Conservation (phyloP, 2,797 vertebrate genomes). For the Lemur catta region DNA sequence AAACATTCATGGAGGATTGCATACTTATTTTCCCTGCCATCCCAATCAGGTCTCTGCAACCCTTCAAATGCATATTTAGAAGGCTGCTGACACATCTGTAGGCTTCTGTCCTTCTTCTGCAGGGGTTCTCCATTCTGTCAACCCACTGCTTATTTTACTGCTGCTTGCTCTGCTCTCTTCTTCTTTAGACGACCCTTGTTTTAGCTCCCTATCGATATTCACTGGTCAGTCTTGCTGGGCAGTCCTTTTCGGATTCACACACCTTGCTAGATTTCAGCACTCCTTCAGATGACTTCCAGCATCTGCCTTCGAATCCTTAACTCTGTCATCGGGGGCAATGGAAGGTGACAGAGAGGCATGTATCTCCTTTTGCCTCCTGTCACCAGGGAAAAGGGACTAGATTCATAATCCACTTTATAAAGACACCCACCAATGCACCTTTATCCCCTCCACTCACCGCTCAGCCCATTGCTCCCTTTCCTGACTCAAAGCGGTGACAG, state of each 20-base stretch:
- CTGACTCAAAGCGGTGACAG: no score
- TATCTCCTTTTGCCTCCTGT: not conserved
- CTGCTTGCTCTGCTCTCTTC: not conserved
- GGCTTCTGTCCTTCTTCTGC: not conserved
- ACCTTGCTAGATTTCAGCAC: not conserved
- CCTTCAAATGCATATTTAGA: not conserved
- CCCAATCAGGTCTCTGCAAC: not conserved
- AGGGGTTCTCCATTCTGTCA: not conserved
- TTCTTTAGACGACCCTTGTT: not conserved
- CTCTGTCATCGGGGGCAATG: not conserved
- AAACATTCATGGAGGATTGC: not conserved
- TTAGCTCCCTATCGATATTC: not conserved
- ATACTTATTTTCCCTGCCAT: not conserved
- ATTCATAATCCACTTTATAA: not conserved
- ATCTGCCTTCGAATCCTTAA: not conserved
- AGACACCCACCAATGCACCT: no score
- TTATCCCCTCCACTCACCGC: no score
- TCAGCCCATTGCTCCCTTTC: not conserved
- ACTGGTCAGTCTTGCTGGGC: not conserved
- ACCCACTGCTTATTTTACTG: not conserved
- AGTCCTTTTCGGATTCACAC: not conserved
- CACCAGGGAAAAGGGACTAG: not conserved
- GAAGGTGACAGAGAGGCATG: not conserved
- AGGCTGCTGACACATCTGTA: not conserved
- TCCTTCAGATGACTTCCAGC: not conserved